phyloP scores from a whole-genome alignment of 2,888 invertebrate species.

The Melanchra persicariae region DNA sequence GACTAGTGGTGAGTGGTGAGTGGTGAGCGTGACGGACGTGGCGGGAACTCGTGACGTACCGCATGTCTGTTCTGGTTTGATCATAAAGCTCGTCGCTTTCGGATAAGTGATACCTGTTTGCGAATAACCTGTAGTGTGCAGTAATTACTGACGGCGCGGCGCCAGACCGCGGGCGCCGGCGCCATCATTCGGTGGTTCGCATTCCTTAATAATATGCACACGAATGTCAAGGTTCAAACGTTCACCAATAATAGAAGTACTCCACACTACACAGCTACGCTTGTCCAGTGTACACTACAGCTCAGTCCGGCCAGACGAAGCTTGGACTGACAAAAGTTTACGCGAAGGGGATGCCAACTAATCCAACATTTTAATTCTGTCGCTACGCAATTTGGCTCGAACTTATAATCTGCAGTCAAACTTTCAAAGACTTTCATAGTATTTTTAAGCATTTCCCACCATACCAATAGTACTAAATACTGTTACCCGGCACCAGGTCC shows the following conservation, averaged over 20 bases:
- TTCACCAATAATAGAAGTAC: constrained; percentile 13
- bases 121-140: constrained; percentile 16
- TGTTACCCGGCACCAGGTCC: too few relatives aligned
- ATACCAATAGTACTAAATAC: too few relatives aligned
- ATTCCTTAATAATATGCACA: constrained; percentile 40
- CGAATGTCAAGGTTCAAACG: constrained; percentile 53
- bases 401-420: background rate
- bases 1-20: too few relatives aligned
- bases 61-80: background rate
- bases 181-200: constrained; percentile 25
- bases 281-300: background rate
- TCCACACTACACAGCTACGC: background rate
- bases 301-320: background rate
- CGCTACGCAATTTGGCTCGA: background rate
- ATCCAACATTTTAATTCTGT: background rate
- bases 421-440: background rate
- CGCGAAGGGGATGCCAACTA: background rate
- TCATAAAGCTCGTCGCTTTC: constrained; percentile 3
- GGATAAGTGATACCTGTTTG: constrained; percentile 34
- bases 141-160: background rate
- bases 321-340: background rate
- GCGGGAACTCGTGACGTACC: background rate
- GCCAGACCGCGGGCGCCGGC: constrained; percentile 3
- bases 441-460: too few relatives aligned
- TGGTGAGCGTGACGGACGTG: background rate